These are phyloP conservation scores for Limnephilus marmoratus DNA, from an alignment of 2,888 invertebrate species.

Conservation along the genomic window DNA sequence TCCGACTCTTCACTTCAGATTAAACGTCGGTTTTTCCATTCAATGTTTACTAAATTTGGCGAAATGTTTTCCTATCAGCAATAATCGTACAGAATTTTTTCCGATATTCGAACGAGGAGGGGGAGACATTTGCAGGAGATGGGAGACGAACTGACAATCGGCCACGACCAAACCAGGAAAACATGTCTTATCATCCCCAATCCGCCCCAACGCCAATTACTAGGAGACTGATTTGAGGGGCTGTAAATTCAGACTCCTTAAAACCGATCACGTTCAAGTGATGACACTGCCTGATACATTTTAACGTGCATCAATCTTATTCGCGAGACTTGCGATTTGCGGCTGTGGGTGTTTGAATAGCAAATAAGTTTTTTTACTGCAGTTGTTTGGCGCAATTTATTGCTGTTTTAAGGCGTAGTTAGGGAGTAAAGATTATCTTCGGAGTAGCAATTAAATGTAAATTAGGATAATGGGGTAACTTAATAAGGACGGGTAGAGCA, in stretches of 20 bases:
- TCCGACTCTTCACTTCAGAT: background rate
- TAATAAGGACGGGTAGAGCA: background rate
- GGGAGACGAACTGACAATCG: constrained; percentile 52
- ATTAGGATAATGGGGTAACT: background rate
- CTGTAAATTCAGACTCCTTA: constrained; percentile 26
- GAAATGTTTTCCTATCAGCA: constrained; percentile 43
- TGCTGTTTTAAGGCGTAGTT: background rate
- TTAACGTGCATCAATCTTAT: constrained; percentile 20
- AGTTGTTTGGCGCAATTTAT: background rate
- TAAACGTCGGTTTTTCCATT: constrained; percentile 17
- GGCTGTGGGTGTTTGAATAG: background rate
- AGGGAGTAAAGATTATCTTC: background rate
- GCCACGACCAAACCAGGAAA: constrained; percentile 33
- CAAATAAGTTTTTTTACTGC: background rate
- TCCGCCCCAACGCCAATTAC: constrained; percentile 54
- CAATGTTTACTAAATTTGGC: constrained; percentile 32
- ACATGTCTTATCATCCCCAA: constrained; percentile 56
- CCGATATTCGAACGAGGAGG: background rate
- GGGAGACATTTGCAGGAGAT: background rate
- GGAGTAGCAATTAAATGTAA: background rate
- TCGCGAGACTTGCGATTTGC: background rate
- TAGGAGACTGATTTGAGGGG: constrained; percentile 42
- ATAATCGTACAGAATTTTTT: constrained; percentile 27
- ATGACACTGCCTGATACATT: constrained; percentile 38
- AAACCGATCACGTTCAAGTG: constrained; percentile 38